Evolutionary conservation across 2,113 vertebrate genomes (phyloP).

Genomic region (Xenopus borealis): DNA sequence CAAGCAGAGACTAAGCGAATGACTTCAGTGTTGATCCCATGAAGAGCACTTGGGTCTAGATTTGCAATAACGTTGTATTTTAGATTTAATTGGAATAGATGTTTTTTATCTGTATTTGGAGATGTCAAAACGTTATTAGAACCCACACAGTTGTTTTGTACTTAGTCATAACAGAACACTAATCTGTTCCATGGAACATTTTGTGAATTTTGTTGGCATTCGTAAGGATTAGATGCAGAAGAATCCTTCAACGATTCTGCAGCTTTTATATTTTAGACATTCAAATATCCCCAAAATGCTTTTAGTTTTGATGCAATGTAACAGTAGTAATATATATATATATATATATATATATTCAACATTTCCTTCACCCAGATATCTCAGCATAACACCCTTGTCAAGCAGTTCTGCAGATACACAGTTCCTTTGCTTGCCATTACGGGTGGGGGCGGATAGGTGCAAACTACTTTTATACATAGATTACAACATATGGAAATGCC

Average conservation of each 20-base stretch:
- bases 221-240: too few species aligned
- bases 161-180: slow-evolving; percentile 4
- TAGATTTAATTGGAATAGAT: not conserved
- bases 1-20: too few species aligned
- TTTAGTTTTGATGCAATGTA: not conserved
- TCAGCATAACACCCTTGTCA: not conserved
- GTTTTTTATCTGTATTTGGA: not conserved
- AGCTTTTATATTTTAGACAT: too few species aligned
- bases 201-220: not conserved
- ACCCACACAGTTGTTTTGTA: not conserved
- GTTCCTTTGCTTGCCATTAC: not conserved
- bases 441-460: slow-evolving; percentile 12
- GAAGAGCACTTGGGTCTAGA: too few species aligned
- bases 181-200: not conserved
- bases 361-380: not conserved
- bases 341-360: too few species aligned
- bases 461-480: slow-evolving; percentile 8
- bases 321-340: not conserved
- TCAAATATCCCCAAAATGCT: too few species aligned
- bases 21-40: too few species aligned
- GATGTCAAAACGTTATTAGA: not conserved
- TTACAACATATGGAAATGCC: slow-evolving; percentile 16
- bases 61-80: too few species aligned
- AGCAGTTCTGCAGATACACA: not conserved
- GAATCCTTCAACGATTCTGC: too few species aligned